Conservation (phyloP, 2,888 invertebrate species). For the Tetragnatha montana region DNA sequence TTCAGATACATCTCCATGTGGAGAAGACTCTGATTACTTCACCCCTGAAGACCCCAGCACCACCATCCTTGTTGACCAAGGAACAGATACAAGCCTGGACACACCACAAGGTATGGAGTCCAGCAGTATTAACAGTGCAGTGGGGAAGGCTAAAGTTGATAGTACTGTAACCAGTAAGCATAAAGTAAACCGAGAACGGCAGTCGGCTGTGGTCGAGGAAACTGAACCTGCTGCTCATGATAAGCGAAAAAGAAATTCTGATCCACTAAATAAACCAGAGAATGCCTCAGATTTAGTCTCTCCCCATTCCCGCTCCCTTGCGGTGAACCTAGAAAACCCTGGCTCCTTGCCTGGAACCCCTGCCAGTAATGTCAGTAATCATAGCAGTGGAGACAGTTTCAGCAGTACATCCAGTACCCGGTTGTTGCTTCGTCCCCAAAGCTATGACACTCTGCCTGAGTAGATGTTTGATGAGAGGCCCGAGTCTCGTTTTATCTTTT, state of each 20-base stretch:
- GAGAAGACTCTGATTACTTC: slow-evolving; percentile 73
- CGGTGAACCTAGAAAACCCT: slow-evolving; percentile 56
- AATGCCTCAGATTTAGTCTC: slow-evolving; percentile 13
- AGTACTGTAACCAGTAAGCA: slow-evolving; percentile 29
- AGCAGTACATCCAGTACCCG: slow-evolving; percentile 88
- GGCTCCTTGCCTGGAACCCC: slow-evolving; percentile 70
- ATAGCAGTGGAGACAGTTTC: slow-evolving; percentile 88
- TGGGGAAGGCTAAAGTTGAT: slow-evolving; percentile 33
- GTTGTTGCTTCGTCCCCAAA: slow-evolving; percentile 80
- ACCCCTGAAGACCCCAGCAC: slow-evolving; percentile 73
- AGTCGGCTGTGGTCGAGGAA: slow-evolving; percentile 19
- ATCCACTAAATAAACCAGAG: slow-evolving; percentile 38
- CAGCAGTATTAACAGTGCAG: slow-evolving; percentile 21
- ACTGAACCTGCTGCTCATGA: slow-evolving; percentile 16
- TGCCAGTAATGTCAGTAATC: slow-evolving; percentile 78
- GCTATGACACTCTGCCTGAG: slow-evolving; percentile 67
- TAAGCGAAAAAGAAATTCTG: slow-evolving; percentile 48
- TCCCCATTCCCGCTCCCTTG: slow-evolving; percentile 44
- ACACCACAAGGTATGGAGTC: slow-evolving; percentile 60
- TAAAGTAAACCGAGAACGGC: slow-evolving; percentile 51
- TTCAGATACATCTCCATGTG: slow-evolving; percentile 72
- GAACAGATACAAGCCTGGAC: slow-evolving; percentile 69
- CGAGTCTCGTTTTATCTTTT: neutral
- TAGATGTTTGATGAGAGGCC: slow-evolving; percentile 2
- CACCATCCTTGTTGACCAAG: slow-evolving; percentile 72